These are phyloP conservation scores for Ceryle rudis DNA, from an alignment of 2,797 vertebrate species.

Conservation along the genomic window DNA sequence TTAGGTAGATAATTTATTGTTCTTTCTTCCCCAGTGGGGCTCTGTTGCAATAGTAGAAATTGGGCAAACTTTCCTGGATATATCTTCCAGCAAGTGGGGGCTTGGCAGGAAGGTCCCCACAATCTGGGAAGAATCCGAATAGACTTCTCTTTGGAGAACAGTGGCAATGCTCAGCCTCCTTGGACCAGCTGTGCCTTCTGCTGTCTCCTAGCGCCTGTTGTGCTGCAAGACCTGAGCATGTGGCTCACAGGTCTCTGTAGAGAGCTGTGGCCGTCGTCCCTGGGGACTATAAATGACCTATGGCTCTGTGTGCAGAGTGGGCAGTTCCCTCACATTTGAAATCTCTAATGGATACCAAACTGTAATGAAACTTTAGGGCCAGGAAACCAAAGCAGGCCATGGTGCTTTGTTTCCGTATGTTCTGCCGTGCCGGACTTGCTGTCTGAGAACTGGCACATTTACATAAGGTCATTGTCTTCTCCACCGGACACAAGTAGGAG, in stretches of 20 bases:
- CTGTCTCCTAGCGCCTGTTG: not conserved
- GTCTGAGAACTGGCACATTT: not conserved
- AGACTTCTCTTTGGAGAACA: not conserved
- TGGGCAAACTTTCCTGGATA: not conserved
- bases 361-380: not conserved
- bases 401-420: not conserved
- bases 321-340: not conserved
- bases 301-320: not conserved
- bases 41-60: not conserved
- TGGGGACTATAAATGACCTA: rapidly evolving
- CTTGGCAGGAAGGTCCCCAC: not conserved
- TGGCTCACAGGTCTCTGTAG: not conserved
- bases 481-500: not conserved
- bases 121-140: not conserved
- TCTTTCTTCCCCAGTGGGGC: not conserved
- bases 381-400: not conserved
- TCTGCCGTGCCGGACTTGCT: not conserved
- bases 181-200: not conserved
- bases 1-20: not conserved
- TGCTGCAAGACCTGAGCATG: not conserved
- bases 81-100: not conserved
- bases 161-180: not conserved
- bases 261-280: not conserved
- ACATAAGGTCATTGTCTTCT: not conserved
- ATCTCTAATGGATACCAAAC: not conserved